A percentile compares a stretch with the other conserved stretches of the same genome.
phyloP scores from a whole-genome alignment of 2,888 invertebrate species.

The Hanleya hanleyi region DNA sequence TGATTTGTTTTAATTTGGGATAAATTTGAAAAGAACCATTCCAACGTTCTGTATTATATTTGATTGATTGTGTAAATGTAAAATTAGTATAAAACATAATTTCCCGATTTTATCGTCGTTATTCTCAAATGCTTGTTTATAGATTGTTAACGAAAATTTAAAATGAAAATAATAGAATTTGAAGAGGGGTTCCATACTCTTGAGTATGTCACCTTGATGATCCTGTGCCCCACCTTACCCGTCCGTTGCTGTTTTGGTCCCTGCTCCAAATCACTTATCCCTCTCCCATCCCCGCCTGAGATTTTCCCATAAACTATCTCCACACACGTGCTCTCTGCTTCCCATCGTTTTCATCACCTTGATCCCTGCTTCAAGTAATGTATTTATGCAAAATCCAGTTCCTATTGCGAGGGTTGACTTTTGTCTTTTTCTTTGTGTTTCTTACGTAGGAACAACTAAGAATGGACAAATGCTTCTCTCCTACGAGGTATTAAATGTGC shows the following conservation, averaged over 20 bases:
- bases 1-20: too few relatives aligned
- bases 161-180: not conserved
- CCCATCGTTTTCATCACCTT: not conserved
- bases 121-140: too few relatives aligned
- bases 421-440: not conserved
- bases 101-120: too few relatives aligned
- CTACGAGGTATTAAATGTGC: constrained; percentile 4
- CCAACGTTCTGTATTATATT: too few relatives aligned
- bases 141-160: not conserved
- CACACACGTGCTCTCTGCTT: too few relatives aligned
- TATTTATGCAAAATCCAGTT: not conserved
- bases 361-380: not conserved
- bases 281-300: not conserved
- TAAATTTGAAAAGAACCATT: too few relatives aligned
- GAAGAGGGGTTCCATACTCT: too few relatives aligned
- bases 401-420: not conserved
- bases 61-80: too few relatives aligned
- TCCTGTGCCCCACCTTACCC: too few relatives aligned
- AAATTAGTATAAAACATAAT: too few relatives aligned
- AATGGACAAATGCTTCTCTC: constrained; percentile 1
- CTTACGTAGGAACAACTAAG: not conserved
- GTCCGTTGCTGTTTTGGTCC: not conserved
- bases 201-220: too few relatives aligned
- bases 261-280: not conserved
- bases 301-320: too few relatives aligned